Evolutionary conservation across 2,888 invertebrate genomes (phyloP).

Genomic region (Germaria angustata): DNA sequence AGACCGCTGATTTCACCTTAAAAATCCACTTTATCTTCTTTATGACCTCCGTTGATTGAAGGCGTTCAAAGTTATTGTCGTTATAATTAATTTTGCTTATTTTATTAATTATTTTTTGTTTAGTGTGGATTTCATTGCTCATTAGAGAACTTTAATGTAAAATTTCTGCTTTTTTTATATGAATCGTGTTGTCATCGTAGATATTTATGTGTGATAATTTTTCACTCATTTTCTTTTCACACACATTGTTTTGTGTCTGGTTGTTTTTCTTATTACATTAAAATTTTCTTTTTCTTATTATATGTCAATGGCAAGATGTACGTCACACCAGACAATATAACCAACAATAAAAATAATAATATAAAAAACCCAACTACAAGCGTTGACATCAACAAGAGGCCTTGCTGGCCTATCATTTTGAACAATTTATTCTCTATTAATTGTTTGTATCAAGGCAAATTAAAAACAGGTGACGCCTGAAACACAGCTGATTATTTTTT

Average conservation of each 20-base stretch:
- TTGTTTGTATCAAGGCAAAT: neutral
- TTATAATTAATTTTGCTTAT: slow-evolving; percentile 1
- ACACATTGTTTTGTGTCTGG: slow-evolving; percentile 22
- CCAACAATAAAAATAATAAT: slow-evolving; percentile 20
- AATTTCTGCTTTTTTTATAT: neutral
- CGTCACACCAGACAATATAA: slow-evolving; percentile 70
- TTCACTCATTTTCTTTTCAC: slow-evolving; percentile 30
- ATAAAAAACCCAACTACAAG: slow-evolving; percentile 35
- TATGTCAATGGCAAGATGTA: slow-evolving; percentile 77
- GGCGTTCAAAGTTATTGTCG: slow-evolving; percentile 1
- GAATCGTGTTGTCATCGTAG: slow-evolving; percentile 6
- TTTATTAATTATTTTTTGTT: slow-evolving; percentile 8
- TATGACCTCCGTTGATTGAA: neutral
- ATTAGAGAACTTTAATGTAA: slow-evolving; percentile 6
- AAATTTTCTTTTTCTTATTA: slow-evolving; percentile 72
- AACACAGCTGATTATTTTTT: neutral
- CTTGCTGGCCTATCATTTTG: slow-evolving; percentile 62
- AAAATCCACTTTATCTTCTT: neutral
- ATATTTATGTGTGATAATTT: slow-evolving; percentile 21
- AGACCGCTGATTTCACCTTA: too few relatives aligned
- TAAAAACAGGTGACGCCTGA: neutral
- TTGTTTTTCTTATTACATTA: slow-evolving; percentile 48
- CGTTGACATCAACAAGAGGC: slow-evolving; percentile 58
- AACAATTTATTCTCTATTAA: slow-evolving; percentile 23
- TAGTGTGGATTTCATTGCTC: slow-evolving; percentile 7